Base-by-base conservation (phyloP, 1,140 invertebrate species). In the Amphibalanus amphitrite region DNA sequence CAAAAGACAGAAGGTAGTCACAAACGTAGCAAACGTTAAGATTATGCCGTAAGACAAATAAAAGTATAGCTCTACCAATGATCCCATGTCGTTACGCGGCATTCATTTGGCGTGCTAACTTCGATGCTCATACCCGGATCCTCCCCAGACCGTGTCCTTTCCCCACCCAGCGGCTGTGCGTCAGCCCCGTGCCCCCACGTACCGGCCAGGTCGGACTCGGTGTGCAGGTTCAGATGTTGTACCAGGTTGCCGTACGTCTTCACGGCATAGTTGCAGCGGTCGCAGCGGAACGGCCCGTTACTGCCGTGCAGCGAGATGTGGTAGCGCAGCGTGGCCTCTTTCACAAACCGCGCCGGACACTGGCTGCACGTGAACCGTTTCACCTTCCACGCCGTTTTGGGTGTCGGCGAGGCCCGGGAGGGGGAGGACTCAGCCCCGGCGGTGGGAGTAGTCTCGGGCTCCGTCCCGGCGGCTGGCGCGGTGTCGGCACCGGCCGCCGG, bases 191-290 rank as follows among this genome's bases (percentile, higher is more conserved):
- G n/a, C n/a, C n/a, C n/a, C n/a, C 17, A 59, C 47, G 1, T 28
- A 67, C 65, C 65, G 26, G 65, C 70, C 69, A 74, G 69, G 70
- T 77, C 71, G 70, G 74, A 68, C 47, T 79, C 75, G 68, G 80
- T 78, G 74, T 89, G 86, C 8, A 89, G 82, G 29, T 84, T 82
- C 72, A 88, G 83, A 77, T 93, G 90, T 76, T 88, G 88, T 0
- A 86, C 84, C n/a, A 92, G 78, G 76, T 90, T 88, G 28, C 88
- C 88, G 26, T 86, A 84, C 15, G 89, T 90, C 76, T 88, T 89
- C 0, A 90, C 89, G 33, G 87, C 86, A 79, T 93, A 95, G 77
- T 89, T 88, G 80, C 92, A 95, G 73, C 88, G 85, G n/a, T 85
- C 84, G 77, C 92, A 95, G 73, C 88, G 88, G 76, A 87, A 86